Percentiles rank a stretch among this genome's conserved stretches.
phyloP scores from a whole-genome alignment of 2,888 invertebrate genomes.

The Amiota minor region DNA sequence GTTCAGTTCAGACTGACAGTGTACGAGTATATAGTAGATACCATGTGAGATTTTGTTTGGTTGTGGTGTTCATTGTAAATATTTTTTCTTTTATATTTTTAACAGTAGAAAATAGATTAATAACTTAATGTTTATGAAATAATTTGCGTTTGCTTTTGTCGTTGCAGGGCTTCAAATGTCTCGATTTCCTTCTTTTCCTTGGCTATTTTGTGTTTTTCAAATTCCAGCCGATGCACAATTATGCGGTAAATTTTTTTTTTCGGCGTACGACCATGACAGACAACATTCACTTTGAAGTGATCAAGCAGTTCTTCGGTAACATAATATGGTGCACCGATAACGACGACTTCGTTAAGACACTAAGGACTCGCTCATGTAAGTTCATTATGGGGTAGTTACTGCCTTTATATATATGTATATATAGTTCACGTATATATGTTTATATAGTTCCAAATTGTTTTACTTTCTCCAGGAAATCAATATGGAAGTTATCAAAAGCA shows the following conservation, averaged over 20 bases:
- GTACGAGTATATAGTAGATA: no score
- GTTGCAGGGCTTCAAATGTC: constrained; percentile 75
- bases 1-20: no score
- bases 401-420: constrained; percentile 91
- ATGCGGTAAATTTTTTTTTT: constrained; percentile 92
- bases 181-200: constrained; percentile 93
- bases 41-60: no score
- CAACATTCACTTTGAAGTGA: constrained; percentile 92
- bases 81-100: no score
- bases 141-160: constrained; percentile 71
- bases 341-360: constrained; percentile 97
- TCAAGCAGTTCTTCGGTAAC: constrained; percentile 95
- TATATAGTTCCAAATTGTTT: constrained; percentile 88
- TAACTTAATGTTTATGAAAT: no score
- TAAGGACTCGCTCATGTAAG: constrained; percentile 95
- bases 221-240: constrained; percentile 91
- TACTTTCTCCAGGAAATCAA: constrained; percentile 95
- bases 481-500: constrained; percentile 98
- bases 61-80: no score
- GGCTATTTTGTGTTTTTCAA: constrained; percentile 87
- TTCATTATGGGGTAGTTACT: constrained; percentile 99
- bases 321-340: constrained; percentile 97
- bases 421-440: no score
- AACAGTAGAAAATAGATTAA: no score
- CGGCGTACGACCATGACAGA: constrained; percentile 90